Evolutionary conservation across 53 echinoderm and acorn worm species (phyloP).

Genomic region (Antedon mediterranea): DNA sequence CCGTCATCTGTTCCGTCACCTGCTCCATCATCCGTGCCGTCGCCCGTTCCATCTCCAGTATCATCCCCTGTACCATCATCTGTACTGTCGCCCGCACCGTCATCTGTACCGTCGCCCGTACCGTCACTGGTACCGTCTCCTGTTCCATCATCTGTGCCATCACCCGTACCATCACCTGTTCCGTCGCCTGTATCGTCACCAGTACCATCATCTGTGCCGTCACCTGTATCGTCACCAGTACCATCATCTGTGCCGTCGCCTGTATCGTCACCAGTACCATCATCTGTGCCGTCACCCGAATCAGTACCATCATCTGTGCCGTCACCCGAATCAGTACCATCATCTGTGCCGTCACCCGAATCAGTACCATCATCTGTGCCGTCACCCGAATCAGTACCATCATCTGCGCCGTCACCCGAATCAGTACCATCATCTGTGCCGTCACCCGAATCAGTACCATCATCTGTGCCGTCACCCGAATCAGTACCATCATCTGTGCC

Average conservation of each 20-base stretch:
- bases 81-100: neutral
- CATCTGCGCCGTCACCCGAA: too few species aligned
- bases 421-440: neutral
- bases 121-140: neutral
- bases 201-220: neutral
- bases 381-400: too few species aligned
- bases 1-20: neutral
- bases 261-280: neutral
- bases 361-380: too few species aligned
- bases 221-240: neutral
- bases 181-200: neutral
- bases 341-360: too few species aligned
- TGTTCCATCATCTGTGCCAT: neutral
- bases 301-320: neutral
- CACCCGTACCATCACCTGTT: neutral
- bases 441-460: neutral
- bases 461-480: neutral
- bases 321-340: neutral
- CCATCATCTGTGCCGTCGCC: neutral
- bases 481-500: neutral
- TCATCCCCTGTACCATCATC: neutral
- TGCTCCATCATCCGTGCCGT: neutral
- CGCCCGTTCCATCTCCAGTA: neutral
- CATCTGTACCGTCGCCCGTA: neutral
- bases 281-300: neutral